These are phyloP conservation scores for Heterodera filipjevi DNA, from an alignment of 2,888 invertebrate species.

Conservation along the genomic window DNA sequence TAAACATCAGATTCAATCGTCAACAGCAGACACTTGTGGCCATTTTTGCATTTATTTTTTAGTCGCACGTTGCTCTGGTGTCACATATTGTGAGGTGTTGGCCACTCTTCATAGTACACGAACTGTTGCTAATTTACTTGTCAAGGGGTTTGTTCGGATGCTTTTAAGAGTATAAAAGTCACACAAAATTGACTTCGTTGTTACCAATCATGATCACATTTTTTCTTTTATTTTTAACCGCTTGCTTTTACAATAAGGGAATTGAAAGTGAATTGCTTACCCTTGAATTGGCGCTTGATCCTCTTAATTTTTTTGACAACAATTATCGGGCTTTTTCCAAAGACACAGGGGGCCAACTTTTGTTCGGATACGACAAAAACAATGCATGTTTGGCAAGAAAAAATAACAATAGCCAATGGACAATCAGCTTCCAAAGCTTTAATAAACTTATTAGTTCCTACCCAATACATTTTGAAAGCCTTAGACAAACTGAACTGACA, in stretches of 20 bases:
- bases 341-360: not conserved
- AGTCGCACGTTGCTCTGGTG: not conserved
- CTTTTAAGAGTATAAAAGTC: not conserved
- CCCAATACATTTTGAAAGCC: too few relatives aligned
- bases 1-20: constrained; percentile 15
- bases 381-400: too few relatives aligned
- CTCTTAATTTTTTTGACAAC: not conserved
- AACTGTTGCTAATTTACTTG: too few relatives aligned
- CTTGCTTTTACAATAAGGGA: not conserved
- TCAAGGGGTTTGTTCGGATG: too few relatives aligned
- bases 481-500: too few relatives aligned
- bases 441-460: too few relatives aligned
- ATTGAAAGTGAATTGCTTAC: not conserved
- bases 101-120: too few relatives aligned
- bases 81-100: not conserved
- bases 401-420: too few relatives aligned
- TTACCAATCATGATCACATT: too few relatives aligned
- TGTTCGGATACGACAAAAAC: not conserved
- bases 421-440: too few relatives aligned
- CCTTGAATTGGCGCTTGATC: too few relatives aligned
- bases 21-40: constrained; percentile 11
- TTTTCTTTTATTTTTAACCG: too few relatives aligned
- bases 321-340: not conserved
- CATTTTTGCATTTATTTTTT: constrained; percentile 21
- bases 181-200: not conserved